These are phyloP conservation scores for Peucedramus taeniatus DNA, from an alignment of 2,113 vertebrate genomes.

Conservation along the genomic window DNA sequence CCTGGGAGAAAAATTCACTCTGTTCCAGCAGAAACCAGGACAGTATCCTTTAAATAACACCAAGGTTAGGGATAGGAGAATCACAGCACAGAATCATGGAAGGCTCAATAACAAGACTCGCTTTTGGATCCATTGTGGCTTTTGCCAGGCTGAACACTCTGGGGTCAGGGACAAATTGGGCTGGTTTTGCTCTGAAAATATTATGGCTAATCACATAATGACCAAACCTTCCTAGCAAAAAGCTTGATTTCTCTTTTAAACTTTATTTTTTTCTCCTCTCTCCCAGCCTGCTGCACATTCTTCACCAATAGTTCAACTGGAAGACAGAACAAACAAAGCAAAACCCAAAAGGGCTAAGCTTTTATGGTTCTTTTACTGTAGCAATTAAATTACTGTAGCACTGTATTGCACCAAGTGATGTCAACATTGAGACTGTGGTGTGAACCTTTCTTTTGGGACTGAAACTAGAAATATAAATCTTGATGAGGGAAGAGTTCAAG, in stretches of 20 bases:
- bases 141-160: accelerated
- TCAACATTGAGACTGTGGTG: neutral
- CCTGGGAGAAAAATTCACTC: neutral
- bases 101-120: neutral
- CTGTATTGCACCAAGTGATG: neutral
- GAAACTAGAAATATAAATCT: neutral
- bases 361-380: neutral
- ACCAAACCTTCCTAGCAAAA: neutral
- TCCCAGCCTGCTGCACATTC: neutral
- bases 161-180: neutral
- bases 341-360: neutral
- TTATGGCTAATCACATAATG: neutral
- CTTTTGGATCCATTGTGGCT: neutral
- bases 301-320: neutral
- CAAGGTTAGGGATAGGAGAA: neutral
- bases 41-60: neutral
- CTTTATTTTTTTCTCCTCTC: neutral
- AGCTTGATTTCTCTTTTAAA: neutral
- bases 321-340: neutral
- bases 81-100: neutral
- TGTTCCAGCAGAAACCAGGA: neutral
- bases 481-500: neutral
- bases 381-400: neutral
- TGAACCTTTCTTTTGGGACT: neutral
- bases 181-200: neutral